Conservation (phyloP, 1,140 invertebrate species). For the Diabrotica virgifera region DNA sequence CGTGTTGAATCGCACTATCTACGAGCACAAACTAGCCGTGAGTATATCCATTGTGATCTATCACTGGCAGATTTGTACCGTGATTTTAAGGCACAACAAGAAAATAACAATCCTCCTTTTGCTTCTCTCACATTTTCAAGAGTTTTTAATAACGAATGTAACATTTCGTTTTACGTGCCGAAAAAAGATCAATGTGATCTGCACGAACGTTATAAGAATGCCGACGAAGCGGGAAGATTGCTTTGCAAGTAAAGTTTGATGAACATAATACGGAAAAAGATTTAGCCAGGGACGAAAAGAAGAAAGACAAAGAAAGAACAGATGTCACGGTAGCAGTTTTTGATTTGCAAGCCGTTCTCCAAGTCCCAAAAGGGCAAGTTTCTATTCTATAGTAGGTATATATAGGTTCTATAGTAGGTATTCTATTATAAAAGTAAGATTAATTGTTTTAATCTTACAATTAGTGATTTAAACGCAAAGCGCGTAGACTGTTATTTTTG, state of each 20-base stretch:
- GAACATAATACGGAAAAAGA: conserved; percentile 37
- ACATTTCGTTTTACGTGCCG: conserved; percentile 44
- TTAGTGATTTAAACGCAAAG: conserved; percentile 38
- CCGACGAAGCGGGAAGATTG: conserved; percentile 32
- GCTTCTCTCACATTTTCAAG: conserved; percentile 24
- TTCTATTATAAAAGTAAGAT: conserved; percentile 41
- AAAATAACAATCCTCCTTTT: conserved; percentile 20
- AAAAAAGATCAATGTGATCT: conserved; percentile 49
- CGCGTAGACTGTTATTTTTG: conserved; percentile 45
- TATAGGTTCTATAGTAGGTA: no score
- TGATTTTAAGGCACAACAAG: conserved; percentile 23
- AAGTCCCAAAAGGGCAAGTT: conserved; percentile 35
- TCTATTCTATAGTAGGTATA: no score
- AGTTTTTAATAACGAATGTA: conserved; percentile 42
- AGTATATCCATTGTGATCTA: conserved; percentile 43
- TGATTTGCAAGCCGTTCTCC: conserved; percentile 40
- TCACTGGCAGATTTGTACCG: conserved; percentile 36
- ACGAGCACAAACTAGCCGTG: conserved; percentile 31
- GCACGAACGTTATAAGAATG: conserved; percentile 42
- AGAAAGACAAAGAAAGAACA: conserved; percentile 35
- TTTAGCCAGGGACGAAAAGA: conserved; percentile 35
- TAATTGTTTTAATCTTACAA: conserved; percentile 42
- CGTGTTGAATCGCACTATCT: conserved; percentile 44
- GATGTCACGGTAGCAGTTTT: conserved; percentile 10
- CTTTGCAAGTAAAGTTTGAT: conserved; percentile 34